Percentiles rank a stretch among this genome's conserved stretches.
Evolutionary conservation across 2,888 invertebrate species (phyloP).

Genomic region (Ctena decussata): DNA sequence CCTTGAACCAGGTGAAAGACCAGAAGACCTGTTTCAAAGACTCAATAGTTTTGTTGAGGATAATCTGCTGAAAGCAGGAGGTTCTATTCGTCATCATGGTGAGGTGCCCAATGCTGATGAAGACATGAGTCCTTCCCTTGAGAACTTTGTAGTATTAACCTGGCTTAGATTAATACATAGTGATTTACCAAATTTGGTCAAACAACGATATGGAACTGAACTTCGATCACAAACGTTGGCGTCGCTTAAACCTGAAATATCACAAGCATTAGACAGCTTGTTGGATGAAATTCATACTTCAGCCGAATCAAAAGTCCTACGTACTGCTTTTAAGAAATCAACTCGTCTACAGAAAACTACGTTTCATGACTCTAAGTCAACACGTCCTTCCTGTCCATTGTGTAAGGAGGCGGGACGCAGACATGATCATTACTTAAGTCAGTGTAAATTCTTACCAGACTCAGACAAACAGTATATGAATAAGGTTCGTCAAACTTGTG

Average conservation of each 20-base stretch:
- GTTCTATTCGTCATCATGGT: conserved; percentile 59
- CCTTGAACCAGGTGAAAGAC: conserved; percentile 55
- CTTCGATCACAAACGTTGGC: too few species aligned
- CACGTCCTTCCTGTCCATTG: not conserved
- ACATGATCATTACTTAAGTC: not conserved
- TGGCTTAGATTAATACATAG: too few species aligned
- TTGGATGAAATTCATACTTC: too few species aligned
- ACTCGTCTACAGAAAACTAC: too few species aligned
- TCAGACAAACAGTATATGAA: not conserved
- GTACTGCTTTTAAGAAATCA: too few species aligned
- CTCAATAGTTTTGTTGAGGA: too few species aligned
- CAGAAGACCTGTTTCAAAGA: conserved; percentile 60
- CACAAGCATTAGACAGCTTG: too few species aligned
- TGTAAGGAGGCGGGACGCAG: not conserved
- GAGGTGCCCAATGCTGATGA: conserved; percentile 40
- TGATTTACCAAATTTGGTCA: too few species aligned
- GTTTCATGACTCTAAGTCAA: too few species aligned
- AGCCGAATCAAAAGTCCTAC: too few species aligned
- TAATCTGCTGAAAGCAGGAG: conserved; percentile 46
- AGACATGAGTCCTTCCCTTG: conserved; percentile 38
- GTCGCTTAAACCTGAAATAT: too few species aligned
- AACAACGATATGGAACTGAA: too few species aligned
- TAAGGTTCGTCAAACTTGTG: not conserved
- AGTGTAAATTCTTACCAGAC: not conserved
- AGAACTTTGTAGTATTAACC: conserved; percentile 39